These are phyloP conservation scores for Mechanitis mazaeus DNA, from an alignment of 2,888 invertebrate species.

Conservation along the genomic window DNA sequence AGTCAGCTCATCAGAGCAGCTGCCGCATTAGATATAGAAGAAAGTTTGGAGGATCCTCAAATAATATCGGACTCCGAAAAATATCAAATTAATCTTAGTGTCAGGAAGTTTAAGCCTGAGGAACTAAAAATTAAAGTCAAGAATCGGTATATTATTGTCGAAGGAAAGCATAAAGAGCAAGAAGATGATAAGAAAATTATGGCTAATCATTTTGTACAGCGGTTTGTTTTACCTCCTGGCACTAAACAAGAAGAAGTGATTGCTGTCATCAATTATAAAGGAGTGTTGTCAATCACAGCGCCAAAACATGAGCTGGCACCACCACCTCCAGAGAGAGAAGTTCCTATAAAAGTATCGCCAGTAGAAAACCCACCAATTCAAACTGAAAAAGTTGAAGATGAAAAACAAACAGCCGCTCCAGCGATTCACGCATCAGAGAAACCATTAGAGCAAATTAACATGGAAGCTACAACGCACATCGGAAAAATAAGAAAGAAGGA, in stretches of 20 bases:
- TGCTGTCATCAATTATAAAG: slow-evolving; percentile 57
- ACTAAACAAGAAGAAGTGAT: slow-evolving; percentile 62
- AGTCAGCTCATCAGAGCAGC: slow-evolving; percentile 59
- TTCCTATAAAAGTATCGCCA: slow-evolving; percentile 56
- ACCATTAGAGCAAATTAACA: slow-evolving; percentile 51
- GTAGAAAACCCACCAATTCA: slow-evolving; percentile 39
- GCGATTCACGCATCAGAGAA: slow-evolving; percentile 33
- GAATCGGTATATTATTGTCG: slow-evolving; percentile 59
- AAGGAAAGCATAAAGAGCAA: slow-evolving; percentile 56
- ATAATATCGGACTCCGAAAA: slow-evolving; percentile 55
- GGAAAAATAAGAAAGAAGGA: slow-evolving; percentile 72
- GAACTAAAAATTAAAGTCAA: slow-evolving; percentile 64
- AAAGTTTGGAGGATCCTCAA: slow-evolving; percentile 56
- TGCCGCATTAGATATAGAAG: slow-evolving; percentile 50
- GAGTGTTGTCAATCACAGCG: slow-evolving; percentile 52
- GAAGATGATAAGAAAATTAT: slow-evolving; percentile 48
- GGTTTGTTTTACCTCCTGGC: slow-evolving; percentile 59
- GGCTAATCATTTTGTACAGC: slow-evolving; percentile 64
- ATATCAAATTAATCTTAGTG: slow-evolving; percentile 55
- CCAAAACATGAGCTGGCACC: slow-evolving; percentile 65
- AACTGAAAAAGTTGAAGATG: slow-evolving; percentile 30
- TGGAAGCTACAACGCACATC: slow-evolving; percentile 59
- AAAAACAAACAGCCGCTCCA: slow-evolving; percentile 29
- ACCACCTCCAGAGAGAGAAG: slow-evolving; percentile 58
- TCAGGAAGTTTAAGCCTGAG: slow-evolving; percentile 59